These are phyloP conservation scores for Halisarca cf. caerulea DNA, from an alignment of 37 sponge, comb jelly and placozoan species.

Conservation along the genomic window DNA sequence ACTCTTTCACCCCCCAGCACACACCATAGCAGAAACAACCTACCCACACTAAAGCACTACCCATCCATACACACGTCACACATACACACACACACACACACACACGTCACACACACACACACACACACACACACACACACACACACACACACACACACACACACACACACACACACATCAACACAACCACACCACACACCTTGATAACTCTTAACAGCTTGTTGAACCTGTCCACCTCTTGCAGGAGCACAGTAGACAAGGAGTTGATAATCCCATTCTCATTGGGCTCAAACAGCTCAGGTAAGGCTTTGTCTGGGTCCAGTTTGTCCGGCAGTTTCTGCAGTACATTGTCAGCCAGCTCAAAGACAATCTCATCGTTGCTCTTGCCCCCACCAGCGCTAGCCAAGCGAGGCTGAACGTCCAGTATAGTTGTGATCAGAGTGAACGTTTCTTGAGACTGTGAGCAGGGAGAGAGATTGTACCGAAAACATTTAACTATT, in stretches of 20 bases:
- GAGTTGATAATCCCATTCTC: conserved; percentile 93
- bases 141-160: too few relatives aligned
- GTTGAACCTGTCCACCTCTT: conserved; percentile 96
- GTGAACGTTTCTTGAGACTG: conserved; percentile 87
- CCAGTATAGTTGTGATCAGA: conserved; percentile 85
- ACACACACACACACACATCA: too few relatives aligned
- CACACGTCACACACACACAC: too few relatives aligned
- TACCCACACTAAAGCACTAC: too few relatives aligned
- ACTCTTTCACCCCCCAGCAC: too few relatives aligned
- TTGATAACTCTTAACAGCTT: conserved; percentile 88
- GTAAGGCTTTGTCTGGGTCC: conserved; percentile 83
- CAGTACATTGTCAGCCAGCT: conserved; percentile 92
- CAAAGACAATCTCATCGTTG: conserved; percentile 96
- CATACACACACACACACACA: too few relatives aligned
- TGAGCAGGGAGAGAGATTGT: neutral
- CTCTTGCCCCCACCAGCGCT: conserved; percentile 93
- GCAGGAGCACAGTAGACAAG: conserved; percentile 88
- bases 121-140: too few relatives aligned
- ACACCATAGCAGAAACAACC: too few relatives aligned
- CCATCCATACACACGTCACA: too few relatives aligned
- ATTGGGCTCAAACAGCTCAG: conserved; percentile 85
- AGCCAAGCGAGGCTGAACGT: conserved; percentile 93
- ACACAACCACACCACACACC: conserved; percentile 25
- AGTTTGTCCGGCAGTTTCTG: conserved; percentile 86
- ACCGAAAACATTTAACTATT: neutral